These are phyloP conservation scores for Phyllotis vaccarum DNA, from an alignment of 2,797 vertebrate genomes.

Conservation along the genomic window DNA sequence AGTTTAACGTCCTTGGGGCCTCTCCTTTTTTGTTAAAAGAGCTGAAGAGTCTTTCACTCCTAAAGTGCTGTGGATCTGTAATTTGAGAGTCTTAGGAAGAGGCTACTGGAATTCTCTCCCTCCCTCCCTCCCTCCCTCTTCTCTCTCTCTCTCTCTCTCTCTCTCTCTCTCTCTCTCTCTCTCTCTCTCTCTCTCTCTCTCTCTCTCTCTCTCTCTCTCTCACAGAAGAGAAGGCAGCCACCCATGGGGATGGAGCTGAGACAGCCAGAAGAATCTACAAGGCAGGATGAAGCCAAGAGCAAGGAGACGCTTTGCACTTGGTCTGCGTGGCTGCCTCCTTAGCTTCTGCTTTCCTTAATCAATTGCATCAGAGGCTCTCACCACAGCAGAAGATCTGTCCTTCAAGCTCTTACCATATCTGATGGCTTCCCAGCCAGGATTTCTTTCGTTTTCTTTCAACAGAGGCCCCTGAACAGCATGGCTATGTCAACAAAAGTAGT, in stretches of 20 bases:
- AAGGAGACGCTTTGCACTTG: fast-evolving
- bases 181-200: background rate
- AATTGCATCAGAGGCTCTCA: background rate
- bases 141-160: background rate
- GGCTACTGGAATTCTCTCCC: background rate
- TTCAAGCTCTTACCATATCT: slow-evolving; percentile 28
- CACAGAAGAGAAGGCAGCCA: background rate
- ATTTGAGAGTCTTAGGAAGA: background rate
- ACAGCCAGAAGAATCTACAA: background rate
- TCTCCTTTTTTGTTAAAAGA: slow-evolving; percentile 49
- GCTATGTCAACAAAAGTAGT: background rate
- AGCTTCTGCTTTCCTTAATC: background rate
- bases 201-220: background rate
- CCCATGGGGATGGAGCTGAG: background rate
- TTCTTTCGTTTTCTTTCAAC: slow-evolving; percentile 13
- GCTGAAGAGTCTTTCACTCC: background rate
- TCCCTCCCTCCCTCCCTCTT: too few species aligned
- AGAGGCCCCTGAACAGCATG: background rate
- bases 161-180: background rate
- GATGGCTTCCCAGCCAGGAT: slow-evolving; percentile 40
- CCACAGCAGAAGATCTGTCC: background rate
- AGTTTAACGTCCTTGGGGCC: slow-evolving; percentile 55
- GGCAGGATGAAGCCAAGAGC: background rate
- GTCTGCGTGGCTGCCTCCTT: too few species aligned
- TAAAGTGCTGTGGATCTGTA: slow-evolving; percentile 36